Percentiles rank a stretch among this genome's conserved stretches.
These are phyloP conservation scores for Sarcophaga variegata DNA, from an alignment of 2,888 invertebrate genomes.

Conservation along the genomic window DNA sequence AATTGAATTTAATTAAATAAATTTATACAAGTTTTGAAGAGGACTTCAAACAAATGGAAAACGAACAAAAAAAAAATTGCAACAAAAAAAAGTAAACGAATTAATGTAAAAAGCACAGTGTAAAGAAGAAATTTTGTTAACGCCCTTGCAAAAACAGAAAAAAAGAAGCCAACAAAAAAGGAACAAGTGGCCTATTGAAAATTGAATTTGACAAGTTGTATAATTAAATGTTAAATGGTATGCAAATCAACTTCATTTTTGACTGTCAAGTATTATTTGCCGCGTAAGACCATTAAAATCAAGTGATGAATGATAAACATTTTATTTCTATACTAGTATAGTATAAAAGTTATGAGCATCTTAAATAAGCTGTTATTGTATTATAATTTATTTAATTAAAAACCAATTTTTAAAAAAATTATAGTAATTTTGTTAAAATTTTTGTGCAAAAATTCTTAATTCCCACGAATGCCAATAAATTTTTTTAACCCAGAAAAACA, in stretches of 20 bases:
- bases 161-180: conserved; percentile 19
- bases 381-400: no score
- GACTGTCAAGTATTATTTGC: conserved; percentile 51
- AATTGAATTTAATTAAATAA: conserved; percentile 75
- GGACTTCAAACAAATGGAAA: conserved; percentile 63
- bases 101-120: conserved; percentile 22
- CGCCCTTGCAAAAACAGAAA: conserved; percentile 35
- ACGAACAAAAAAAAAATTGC: conserved; percentile 10
- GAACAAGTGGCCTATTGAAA: conserved; percentile 54
- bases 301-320: conserved; percentile 9
- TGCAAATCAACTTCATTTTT: conserved; percentile 34
- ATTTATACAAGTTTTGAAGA: conserved; percentile 71
- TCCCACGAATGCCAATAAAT: no score
- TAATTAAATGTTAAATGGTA: conserved; percentile 74
- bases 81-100: conserved; percentile 34
- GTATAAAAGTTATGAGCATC: no score
- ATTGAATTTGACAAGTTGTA: conserved; percentile 74
- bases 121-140: conserved; percentile 40
- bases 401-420: no score
- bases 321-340: no score
- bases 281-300: conserved; percentile 5
- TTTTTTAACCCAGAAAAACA: no score
- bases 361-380: no score
- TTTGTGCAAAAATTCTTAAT: no score
- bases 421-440: no score